These are phyloP conservation scores for Prosapia bicincta DNA, from an alignment of 2,888 invertebrate genomes.

Conservation along the genomic window DNA sequence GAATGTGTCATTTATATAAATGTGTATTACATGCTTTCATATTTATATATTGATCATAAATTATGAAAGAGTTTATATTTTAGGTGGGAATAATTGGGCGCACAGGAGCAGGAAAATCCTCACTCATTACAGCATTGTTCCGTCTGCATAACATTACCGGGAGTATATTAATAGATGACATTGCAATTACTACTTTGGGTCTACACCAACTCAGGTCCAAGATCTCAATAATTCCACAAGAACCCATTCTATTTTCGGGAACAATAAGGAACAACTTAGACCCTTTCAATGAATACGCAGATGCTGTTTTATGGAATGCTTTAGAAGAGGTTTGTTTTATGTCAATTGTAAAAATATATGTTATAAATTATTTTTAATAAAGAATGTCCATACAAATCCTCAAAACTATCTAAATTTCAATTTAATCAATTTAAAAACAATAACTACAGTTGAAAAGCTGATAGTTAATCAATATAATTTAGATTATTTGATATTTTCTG, in stretches of 20 bases:
- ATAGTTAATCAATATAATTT: too few species aligned
- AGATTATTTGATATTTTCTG: too few species aligned
- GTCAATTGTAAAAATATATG: neutral
- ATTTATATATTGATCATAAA: neutral
- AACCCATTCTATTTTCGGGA: constrained; percentile 82
- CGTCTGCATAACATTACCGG: constrained; percentile 77
- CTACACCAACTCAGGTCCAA: constrained; percentile 69
- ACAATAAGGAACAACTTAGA: constrained; percentile 85
- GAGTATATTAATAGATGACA: constrained; percentile 73
- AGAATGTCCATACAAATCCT: neutral
- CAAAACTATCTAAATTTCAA: neutral
- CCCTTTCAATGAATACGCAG: constrained; percentile 78
- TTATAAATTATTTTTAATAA: neutral
- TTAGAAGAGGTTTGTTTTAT: constrained; percentile 65
- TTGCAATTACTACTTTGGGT: constrained; percentile 67
- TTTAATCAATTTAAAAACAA: neutral
- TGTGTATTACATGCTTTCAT: neutral
- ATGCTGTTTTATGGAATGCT: constrained; percentile 79
- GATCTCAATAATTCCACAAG: constrained; percentile 82
- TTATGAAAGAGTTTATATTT: neutral
- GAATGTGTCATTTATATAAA: neutral
- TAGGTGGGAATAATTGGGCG: constrained; percentile 79
- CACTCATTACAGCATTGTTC: constrained; percentile 73
- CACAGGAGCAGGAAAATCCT: constrained; percentile 82
- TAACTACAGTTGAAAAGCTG: neutral